Evolutionary conservation across 2,113 vertebrate species (phyloP), one percentile per base, ranked within the genome.

Genomic region (Saccopteryx bilineata): DNA sequence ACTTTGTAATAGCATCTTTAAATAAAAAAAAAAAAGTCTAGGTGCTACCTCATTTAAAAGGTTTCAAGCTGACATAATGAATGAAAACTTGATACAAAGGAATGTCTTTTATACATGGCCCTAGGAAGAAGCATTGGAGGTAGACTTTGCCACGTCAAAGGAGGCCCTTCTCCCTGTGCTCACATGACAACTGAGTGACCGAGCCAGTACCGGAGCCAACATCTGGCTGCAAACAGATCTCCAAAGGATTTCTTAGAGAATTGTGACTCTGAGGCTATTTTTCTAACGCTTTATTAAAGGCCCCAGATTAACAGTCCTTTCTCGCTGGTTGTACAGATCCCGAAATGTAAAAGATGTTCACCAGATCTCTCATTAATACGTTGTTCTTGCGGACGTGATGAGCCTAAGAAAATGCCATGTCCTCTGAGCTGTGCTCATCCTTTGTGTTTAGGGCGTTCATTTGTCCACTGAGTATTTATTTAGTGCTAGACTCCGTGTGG

Each of bases 1-100:
- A 33, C 48, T 81, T 79, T 69, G 39, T 81, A 54, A 85, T 76
- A 81, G 33, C 21, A 69, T 78, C 5, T 48, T 82, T 26, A 46
- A 46, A 31, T 48, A 48, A 48, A n/a, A 31, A 66, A 66, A 66
- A 66, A 66, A 48, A 46, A 46, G 1, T 46, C 9, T 63, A n/a
- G 50, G 24, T 71, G 63, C 28, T 78, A 26, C 24, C 28, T 78
- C 7, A n/a, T 1, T 81, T 65, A 63, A 63, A 96, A 74, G 24
- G 87, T 84, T 93, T 95, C 72, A 92, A 15, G 92, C 58, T 87
- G 69, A 95, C 11, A 89, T 89, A 80, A 15, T 91, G 9, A 95
- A 90, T 83, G 85, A 24, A 94, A 79, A 75, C 69, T 21, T 79
- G 86, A 76, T 95, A 9, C 71, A 95, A 94, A 87, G 65, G 48